Percentiles rank a stretch among this genome's conserved stretches.
phyloP scores from a whole-genome alignment of 2,113 vertebrate genomes.

The Serinus canaria region DNA sequence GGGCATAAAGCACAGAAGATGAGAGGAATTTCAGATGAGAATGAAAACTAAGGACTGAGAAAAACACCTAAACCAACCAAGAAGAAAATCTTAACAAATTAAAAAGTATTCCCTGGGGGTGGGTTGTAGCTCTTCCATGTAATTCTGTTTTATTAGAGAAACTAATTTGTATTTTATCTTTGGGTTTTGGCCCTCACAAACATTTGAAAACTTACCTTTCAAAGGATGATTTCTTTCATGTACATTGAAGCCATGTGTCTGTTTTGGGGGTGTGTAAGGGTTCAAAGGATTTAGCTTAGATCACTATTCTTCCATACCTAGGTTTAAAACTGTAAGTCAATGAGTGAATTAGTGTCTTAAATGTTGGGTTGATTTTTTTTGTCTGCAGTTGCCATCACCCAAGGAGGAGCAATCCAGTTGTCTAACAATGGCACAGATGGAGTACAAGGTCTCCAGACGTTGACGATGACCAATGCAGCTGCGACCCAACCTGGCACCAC shows the following conservation, averaged over 20 bases:
- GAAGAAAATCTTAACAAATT: neutral
- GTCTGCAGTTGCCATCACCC: slow-evolving; percentile 93
- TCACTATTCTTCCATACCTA: neutral
- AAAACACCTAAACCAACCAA: neutral
- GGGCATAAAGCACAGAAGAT: neutral
- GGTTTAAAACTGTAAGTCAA: slow-evolving; percentile 15
- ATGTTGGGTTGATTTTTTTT: neutral
- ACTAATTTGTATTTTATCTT: neutral
- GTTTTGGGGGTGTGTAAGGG: neutral
- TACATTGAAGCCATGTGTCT: neutral
- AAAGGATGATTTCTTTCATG: neutral
- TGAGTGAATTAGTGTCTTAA: slow-evolving; percentile 43
- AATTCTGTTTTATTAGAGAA: neutral
- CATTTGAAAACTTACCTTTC: neutral
- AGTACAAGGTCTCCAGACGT: slow-evolving; percentile 91
- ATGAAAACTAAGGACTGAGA: neutral
- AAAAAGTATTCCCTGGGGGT: neutral
- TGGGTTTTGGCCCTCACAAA: neutral
- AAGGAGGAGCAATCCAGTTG: slow-evolving; percentile 96
- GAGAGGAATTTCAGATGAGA: slow-evolving; percentile 24
- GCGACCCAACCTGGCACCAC: slow-evolving; percentile 89
- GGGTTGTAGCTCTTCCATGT: neutral
- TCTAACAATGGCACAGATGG: slow-evolving; percentile 98
- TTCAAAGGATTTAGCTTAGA: neutral
- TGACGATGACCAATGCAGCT: slow-evolving; percentile 94